phyloP scores from a whole-genome alignment of 2,113 vertebrate species.

The Corythaixoides concolor region DNA sequence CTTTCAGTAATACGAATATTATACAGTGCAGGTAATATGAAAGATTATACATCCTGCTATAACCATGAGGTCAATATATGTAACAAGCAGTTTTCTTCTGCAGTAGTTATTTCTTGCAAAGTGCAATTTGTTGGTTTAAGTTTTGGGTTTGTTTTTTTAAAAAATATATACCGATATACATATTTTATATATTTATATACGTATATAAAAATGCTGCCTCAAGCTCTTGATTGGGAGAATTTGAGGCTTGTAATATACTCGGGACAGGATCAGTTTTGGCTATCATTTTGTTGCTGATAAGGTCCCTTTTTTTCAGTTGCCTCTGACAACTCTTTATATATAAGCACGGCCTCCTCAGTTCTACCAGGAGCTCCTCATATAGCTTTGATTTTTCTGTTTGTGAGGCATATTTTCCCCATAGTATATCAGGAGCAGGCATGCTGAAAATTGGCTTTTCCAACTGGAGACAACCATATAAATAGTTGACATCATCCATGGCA shows the following conservation, averaged over 20 bases:
- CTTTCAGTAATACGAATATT: background rate
- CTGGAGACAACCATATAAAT: background rate
- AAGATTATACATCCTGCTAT: background rate
- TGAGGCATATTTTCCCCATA: background rate
- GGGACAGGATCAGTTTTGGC: background rate
- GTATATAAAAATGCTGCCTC: background rate
- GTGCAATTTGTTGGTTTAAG: background rate
- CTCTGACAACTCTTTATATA: background rate
- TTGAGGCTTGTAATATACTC: background rate
- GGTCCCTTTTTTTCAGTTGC: background rate
- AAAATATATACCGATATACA: too few relatives aligned
- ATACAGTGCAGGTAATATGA: background rate
- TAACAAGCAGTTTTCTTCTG: background rate
- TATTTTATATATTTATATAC: background rate
- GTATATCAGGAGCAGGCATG: background rate
- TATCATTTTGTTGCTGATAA: background rate
- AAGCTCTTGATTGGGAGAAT: background rate
- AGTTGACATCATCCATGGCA: background rate
- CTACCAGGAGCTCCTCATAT: background rate
- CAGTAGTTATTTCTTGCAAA: background rate
- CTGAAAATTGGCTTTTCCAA: constrained; percentile 49
- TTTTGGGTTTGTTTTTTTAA: background rate
- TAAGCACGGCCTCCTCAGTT: background rate
- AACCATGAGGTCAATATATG: background rate
- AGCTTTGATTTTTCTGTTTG: constrained; percentile 33